These are phyloP conservation scores for Conger conger DNA, from an alignment of 2,113 vertebrate genomes.

Conservation along the genomic window DNA sequence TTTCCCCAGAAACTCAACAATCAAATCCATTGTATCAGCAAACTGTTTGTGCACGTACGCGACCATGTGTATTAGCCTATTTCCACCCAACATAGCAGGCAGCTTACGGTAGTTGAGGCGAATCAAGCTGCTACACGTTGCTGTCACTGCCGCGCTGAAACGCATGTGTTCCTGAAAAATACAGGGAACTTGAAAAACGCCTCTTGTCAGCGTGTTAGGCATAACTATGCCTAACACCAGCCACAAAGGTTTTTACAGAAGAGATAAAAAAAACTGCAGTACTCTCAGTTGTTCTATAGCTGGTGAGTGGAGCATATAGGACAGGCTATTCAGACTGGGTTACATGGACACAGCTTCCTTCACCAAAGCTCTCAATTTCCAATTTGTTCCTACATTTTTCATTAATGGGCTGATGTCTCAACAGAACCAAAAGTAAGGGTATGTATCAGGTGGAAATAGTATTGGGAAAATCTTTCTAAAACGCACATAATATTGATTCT, in stretches of 20 bases:
- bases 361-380: not conserved
- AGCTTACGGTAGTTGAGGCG: slow-evolving; percentile 40
- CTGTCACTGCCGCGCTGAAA: slow-evolving; percentile 23
- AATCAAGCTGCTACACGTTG: slow-evolving; percentile 63
- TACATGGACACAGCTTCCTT: not conserved
- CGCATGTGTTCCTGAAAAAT: slow-evolving; percentile 36
- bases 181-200: slow-evolving; percentile 32
- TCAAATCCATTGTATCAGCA: not conserved
- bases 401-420: not conserved
- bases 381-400: not conserved
- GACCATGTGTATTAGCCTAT: too few relatives aligned
- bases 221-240: not conserved
- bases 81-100: slow-evolving; percentile 9
- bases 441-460: not conserved
- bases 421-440: not conserved
- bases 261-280: not conserved
- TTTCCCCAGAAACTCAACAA: not conserved
- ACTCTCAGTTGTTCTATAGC: not conserved
- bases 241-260: not conserved
- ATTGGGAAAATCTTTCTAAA: not conserved
- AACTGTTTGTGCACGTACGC: not conserved
- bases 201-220: slow-evolving; percentile 28
- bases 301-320: not conserved
- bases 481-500: not conserved
- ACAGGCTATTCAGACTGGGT: not conserved